A percentile compares a stretch with the other conserved stretches of the same genome.
Evolutionary conservation across 2,113 vertebrate species (phyloP).

Genomic region (Struthio camelus): DNA sequence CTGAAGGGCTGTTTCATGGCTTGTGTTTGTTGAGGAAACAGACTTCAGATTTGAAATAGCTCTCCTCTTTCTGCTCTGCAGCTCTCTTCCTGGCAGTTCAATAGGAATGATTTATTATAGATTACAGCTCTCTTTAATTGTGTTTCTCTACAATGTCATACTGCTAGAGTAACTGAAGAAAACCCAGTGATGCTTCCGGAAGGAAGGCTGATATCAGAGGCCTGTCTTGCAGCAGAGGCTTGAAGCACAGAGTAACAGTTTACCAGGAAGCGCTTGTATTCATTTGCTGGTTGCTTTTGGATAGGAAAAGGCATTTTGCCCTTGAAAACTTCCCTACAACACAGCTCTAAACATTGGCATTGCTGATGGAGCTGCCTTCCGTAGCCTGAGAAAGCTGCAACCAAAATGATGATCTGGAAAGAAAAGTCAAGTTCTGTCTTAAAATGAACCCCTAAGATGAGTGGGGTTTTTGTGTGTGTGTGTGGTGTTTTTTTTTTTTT

Average conservation of each 20-base stretch:
- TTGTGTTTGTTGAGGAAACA: neutral
- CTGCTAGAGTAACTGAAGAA: neutral
- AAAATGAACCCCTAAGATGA: neutral
- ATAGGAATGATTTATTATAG: neutral
- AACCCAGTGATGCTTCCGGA: neutral
- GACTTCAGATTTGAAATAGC: neutral
- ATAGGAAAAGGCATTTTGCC: neutral
- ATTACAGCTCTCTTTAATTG: neutral
- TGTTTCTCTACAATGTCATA: neutral
- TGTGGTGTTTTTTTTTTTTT: neutral
- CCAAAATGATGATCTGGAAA: neutral
- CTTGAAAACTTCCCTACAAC: neutral
- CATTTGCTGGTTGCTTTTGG: neutral
- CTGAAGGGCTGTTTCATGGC: neutral
- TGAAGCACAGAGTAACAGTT: constrained; percentile 15
- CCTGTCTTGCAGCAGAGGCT: neutral
- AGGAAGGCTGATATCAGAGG: constrained; percentile 20
- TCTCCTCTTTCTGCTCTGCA: neutral
- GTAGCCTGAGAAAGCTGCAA: neutral
- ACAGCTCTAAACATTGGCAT: neutral
- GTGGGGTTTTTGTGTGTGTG: too few relatives aligned
- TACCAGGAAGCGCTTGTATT: constrained; percentile 37
- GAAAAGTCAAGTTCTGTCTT: neutral
- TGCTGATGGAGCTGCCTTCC: neutral
- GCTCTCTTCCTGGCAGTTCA: neutral